Base-by-base conservation (phyloP, 2,113 vertebrate species). In the Sus scrofa region DNA sequence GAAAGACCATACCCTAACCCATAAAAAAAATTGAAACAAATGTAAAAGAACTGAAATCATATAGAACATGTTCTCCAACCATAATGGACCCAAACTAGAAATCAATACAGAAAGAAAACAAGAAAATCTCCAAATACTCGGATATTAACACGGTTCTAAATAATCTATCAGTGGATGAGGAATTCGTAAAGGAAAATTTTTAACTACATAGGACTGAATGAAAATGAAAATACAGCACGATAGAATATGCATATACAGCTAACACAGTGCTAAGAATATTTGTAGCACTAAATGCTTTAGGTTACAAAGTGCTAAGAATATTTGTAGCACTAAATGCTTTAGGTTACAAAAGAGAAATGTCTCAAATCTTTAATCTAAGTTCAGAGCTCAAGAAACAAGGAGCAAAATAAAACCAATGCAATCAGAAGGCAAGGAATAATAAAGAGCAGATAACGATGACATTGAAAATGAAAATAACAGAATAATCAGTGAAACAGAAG, bases 361-460 rank as follows among this genome's bases (percentile, higher is more conserved):
- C 39, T 94, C 65, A 89, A 85, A 94, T 63, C 74, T 93, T 83
- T 77, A 77, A 75, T 85, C 27, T 58, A 87, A 84, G 32, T 79
- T 92, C 14, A 56, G 26, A 74, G 8, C 19, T 96, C 44, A 89
- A 92, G 67, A 24, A 68, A 68, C 44, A 96, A 94, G 85, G 34
- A 92, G 39, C 18, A 96, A 89, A 73, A 92, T 85, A 52, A 91
- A 91, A 18, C 34, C 52, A 81, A 79, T 44, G 37, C 56, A 73
- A 85, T 18, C 67, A 86, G 81, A 89, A 67, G 16, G n/a, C 68
- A 90, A 54, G 26, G 85, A 89, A 62, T 78, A 88, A 91, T 50
- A 89, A 79, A 79, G 26, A 68, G 50, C 75, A 78, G 56, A 68
- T 68, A 79, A 79, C 58, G 79, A 54, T 79, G 27, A 91, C 78